Base-by-base conservation (phyloP, 2,797 vertebrate genomes). In the Allobates femoralis region DNA sequence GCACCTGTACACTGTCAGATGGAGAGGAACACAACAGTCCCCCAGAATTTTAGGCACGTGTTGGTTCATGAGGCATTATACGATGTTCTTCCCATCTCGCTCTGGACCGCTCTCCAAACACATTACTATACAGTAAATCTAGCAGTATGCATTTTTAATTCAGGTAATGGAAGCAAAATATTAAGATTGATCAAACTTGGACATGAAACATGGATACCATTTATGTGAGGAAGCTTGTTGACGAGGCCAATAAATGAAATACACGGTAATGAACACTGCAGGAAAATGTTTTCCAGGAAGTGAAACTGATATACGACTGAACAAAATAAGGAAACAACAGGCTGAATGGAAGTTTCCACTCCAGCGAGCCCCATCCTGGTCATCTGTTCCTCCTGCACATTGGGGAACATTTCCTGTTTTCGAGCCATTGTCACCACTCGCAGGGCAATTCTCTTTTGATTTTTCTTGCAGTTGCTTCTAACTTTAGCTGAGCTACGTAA, bases 341-440 rank as follows among this genome's bases (percentile, higher is more conserved):
- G 93, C 95, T 94, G 92, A 89, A 91, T 98, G 96, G 97, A 98
- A 97, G 96, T 98, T 99, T 98, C 97, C 98, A 99, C 96, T 96
- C 96, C 93, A 96, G 94, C 94, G 93, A 96, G 96, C 96, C 97
- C 97, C 97, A 97, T 97, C 96, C 96, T 96, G 95, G 96, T 98
- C 96, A 97, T 97, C 96, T 98, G 97, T 95, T 97, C 96, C 94
- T 90, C 94, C 96, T 95, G 95, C 96, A 96, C 96, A 97, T 94
- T 91, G 94, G 94, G 95, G 94, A 96, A 98, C 97, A 97, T 97
- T 98, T 99, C 98, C 97, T 99, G 97, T 99, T 99, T 98, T 97
- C 95, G 93, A 96, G 96, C 95, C 91, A 96, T 96, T 98, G 96
- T 97, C 96, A 97, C 94, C 94, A 92, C 95, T 94, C 93, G 93